Percentiles rank a stretch among this genome's conserved stretches.
phyloP scores from a whole-genome alignment of 2,113 vertebrate species.

The Callocephalon fimbriatum region DNA sequence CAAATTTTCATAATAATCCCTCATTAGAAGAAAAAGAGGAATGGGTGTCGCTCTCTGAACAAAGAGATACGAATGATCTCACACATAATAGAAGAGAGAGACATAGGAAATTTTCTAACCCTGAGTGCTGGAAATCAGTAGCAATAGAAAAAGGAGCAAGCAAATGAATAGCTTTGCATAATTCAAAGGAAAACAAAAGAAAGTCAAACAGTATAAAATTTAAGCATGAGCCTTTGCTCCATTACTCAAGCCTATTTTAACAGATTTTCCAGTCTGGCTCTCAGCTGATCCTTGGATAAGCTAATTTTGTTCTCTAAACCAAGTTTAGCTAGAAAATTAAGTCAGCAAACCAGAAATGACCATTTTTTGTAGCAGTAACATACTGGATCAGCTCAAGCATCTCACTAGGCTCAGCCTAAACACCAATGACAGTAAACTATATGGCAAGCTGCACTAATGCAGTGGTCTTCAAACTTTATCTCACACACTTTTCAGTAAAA shows the following conservation, averaged over 20 bases:
- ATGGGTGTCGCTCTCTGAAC: background rate
- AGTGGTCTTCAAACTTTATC: background rate
- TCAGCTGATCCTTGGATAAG: background rate
- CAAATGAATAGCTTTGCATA: background rate
- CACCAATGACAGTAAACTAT: background rate
- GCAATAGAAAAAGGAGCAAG: background rate
- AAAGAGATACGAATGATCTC: background rate
- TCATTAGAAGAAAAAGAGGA: background rate
- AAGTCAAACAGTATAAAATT: background rate
- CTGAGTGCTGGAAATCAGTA: background rate
- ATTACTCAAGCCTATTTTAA: background rate
- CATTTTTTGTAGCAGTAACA: background rate
- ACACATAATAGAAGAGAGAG: background rate
- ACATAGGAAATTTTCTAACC: background rate
- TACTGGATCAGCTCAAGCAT: background rate
- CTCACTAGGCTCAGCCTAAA: background rate
- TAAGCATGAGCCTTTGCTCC: background rate
- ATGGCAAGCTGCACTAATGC: background rate
- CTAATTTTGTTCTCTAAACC: background rate
- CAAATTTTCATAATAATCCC: background rate
- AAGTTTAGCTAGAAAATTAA: background rate
- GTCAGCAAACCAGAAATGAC: background rate
- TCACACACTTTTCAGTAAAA: background rate
- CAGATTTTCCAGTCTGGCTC: background rate
- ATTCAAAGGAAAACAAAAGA: background rate